Evolutionary conservation across 1,140 invertebrate genomes (phyloP), one percentile per base, ranked within the genome.

Genomic region (Rhagoletis pomonella): DNA sequence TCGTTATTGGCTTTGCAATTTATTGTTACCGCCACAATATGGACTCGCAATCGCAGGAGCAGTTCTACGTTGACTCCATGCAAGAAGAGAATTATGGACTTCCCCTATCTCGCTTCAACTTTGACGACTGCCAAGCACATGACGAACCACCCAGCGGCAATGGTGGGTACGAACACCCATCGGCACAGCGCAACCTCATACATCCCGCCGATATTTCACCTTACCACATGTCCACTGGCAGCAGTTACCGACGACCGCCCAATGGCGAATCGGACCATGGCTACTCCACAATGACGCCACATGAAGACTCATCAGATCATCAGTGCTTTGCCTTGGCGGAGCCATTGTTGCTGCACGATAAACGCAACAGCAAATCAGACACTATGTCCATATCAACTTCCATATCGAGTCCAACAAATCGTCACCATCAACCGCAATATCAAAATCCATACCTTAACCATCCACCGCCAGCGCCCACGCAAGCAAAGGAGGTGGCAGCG

Each of bases 251-350:
- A 58, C 94, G 97, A 67, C 96, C 97, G 50, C 96, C 97, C 39
- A 96, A 96, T 19, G 97, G 96, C 5, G 97, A 98, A 89, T 98
- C 97, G 55, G 98, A 99, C 94, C 97, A 98, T 92, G 98, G 98
- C 3, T 99, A 99, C 92, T 98, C 97, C 19, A 98, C 98, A 0
- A 98, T 98, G 97, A 98, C 97, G 0, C 97, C 97, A 1, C 97
- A 98, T 89, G 97, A 98, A 89, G 97, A 98, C 91, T 96, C 95
- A 10, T 96, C 95, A 3, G 97, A 98, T 90, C 96, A 96, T 89
- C 95, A 96, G 73, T 96, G 96, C 9, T 96, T 97, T 88, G 96
- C 96, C 19, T 93, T 95, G 5, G 94, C 95, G 50, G 95, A 96
- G 90, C 94, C 94, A 0, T 94, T 95, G 60, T 93, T 95, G 44